Base-by-base conservation (phyloP, 2,888 invertebrate species). In the Chymomyza caudatula region DNA sequence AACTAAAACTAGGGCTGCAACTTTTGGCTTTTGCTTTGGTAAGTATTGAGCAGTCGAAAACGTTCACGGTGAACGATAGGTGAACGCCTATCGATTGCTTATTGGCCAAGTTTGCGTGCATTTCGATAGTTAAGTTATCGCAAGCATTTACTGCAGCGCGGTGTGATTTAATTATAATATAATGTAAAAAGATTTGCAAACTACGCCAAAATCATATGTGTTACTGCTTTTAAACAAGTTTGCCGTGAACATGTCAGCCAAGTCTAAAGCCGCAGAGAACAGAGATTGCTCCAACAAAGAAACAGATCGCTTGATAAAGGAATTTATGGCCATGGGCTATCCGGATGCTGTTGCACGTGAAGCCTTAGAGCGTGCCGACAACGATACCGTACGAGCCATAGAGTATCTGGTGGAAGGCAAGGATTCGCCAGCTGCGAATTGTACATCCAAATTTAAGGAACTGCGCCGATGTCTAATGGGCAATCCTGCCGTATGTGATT, bases 371-470 rank as follows among this genome's bases (percentile, higher is more conserved):
- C 97, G 98, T 2, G 97, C 97, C 87, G 98, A 95, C 90, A 98
- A 97, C 90, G 98, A 98, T 91, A 96, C 98, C 6, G 98, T 98
- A 90, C 92, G 98, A 90, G 99, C 99, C 69, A 97, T 99, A 29
- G 98, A 99, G 91, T 98, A 98, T 91, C 93, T 99, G 78, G 93
- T 98, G 84, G 96, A 94, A 70, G 97, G 96, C 11, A 55, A 4
- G 3, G 73, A 43, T 0, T 70, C 65, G 0, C 23, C 71, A 74
- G 0, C 68, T 60, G 63, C 1, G 60, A 65, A 2, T 73, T 63
- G 53, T 11, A 58, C 20, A 15, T n/a, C n/a, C n/a, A n/a, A n/a
- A n/a, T 23, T 51, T 4, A 68, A 67, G 13, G 19, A 66, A 13
- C 61, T 80, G 55, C 69, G 69, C 22, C 11, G 20, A 4, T 49